These are phyloP conservation scores for Rhynchophorus ferrugineus DNA, from an alignment of 1,140 invertebrate species.

Conservation along the genomic window DNA sequence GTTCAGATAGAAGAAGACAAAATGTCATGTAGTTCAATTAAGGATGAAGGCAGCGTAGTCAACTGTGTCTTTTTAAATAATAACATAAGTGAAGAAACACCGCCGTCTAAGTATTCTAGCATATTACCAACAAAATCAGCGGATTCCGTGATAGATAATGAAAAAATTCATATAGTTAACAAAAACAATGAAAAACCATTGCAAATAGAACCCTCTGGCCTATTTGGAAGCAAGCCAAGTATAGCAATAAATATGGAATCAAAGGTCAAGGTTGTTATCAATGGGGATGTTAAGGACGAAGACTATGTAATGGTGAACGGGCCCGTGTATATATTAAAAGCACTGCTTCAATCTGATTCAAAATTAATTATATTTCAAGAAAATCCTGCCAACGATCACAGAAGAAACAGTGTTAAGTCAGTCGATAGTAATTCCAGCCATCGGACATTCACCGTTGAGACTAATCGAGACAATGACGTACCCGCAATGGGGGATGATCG, in stretches of 20 bases:
- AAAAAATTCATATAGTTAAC: too few relatives aligned
- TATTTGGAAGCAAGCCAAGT: neutral
- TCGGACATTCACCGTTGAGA: slow-evolving; percentile 10
- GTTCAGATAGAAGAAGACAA: too few relatives aligned
- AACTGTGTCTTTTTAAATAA: too few relatives aligned
- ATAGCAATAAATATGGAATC: neutral
- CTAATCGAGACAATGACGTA: neutral
- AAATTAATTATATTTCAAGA: slow-evolving; percentile 9
- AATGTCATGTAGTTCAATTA: too few relatives aligned
- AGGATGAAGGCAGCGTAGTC: too few relatives aligned
- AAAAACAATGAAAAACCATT: too few relatives aligned
- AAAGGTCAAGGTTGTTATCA: slow-evolving; percentile 19
- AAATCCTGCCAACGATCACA: neutral
- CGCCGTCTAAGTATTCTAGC: too few relatives aligned
- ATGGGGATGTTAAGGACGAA: slow-evolving; percentile 14
- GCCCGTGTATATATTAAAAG: slow-evolving; percentile 23
- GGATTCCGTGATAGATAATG: too few relatives aligned
- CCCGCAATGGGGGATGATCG: neutral
- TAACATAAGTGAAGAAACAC: too few relatives aligned
- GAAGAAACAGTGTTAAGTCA: slow-evolving; percentile 1
- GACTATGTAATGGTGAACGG: slow-evolving; percentile 28
- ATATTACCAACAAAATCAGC: too few relatives aligned
- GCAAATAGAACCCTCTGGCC: neutral
- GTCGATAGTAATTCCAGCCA: slow-evolving; percentile 3
- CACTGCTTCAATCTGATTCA: slow-evolving; percentile 11